Evolutionary conservation across 2,113 vertebrate species (phyloP).

Genomic region (Microcebus ravelobensis): DNA sequence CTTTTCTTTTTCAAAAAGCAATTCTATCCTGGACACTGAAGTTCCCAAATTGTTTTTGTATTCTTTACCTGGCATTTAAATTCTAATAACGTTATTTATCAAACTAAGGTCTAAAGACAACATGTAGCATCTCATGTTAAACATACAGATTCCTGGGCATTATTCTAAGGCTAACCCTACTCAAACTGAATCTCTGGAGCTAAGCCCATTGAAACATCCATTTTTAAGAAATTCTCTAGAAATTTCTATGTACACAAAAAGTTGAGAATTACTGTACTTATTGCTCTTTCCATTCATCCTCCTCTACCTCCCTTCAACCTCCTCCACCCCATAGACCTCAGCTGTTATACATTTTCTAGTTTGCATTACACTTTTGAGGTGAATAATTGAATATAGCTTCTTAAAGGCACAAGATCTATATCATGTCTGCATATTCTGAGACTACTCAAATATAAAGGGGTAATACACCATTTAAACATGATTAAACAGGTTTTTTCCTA

Average conservation of each 20-base stretch:
- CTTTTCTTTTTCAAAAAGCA: background rate
- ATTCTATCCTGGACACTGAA: background rate
- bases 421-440: background rate
- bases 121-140: background rate
- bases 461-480: background rate
- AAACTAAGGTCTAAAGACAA: background rate
- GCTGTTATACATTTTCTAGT: background rate
- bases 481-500: background rate
- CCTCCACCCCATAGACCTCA: background rate
- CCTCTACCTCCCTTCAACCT: too few relatives aligned
- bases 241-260: background rate
- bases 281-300: background rate
- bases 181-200: background rate
- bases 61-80: background rate
- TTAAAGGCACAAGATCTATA: background rate
- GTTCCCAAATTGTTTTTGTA: background rate
- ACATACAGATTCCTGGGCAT: background rate
- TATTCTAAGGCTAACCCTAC: background rate
- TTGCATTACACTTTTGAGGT: background rate
- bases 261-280: background rate
- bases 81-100: slow-evolving; percentile 2
- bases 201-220: background rate
- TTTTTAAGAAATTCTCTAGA: background rate
- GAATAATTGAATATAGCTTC: slow-evolving; percentile 8
- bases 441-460: background rate